Percentiles rank a stretch among this genome's conserved stretches.
These are phyloP conservation scores for Drosophila paracracens DNA, from an alignment of 2,888 invertebrate species.

Conservation along the genomic window DNA sequence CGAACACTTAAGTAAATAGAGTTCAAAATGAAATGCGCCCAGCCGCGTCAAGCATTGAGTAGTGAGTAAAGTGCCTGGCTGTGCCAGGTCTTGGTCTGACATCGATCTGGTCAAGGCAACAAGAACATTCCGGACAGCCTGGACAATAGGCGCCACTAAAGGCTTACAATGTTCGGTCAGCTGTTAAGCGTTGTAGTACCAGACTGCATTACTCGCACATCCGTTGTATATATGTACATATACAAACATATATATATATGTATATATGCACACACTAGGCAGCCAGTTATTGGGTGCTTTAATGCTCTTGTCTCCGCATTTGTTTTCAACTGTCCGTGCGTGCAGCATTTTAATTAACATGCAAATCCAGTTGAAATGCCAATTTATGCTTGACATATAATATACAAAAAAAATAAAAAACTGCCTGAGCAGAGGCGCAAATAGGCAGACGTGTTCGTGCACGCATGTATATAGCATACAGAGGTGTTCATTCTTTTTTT, in stretches of 20 bases:
- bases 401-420: conserved; percentile 48
- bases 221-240: not conserved
- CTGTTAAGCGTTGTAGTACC: conserved; percentile 55
- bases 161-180: conserved; percentile 70
- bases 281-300: conserved; percentile 45
- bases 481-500: conserved; percentile 22
- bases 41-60: conserved; percentile 63
- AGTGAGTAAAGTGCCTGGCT: conserved; percentile 60
- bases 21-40: conserved; percentile 77
- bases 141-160: conserved; percentile 33
- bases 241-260: not conserved
- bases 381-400: conserved; percentile 80
- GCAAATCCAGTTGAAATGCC: conserved; percentile 80
- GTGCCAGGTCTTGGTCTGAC: conserved; percentile 55
- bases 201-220: conserved; percentile 46
- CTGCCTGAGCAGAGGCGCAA: conserved; percentile 3
- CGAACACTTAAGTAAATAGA: conserved; percentile 79
- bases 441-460: conserved; percentile 20
- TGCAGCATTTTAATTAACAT: conserved; percentile 78
- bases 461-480: conserved; percentile 20
- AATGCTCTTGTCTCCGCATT: conserved; percentile 71
- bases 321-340: conserved; percentile 76
- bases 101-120: conserved; percentile 64
- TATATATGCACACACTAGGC: conserved; percentile 21
- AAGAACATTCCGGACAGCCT: not conserved